These are phyloP conservation scores for Sturmia bella DNA, from an alignment of 2,888 invertebrate species.

Conservation along the genomic window DNA sequence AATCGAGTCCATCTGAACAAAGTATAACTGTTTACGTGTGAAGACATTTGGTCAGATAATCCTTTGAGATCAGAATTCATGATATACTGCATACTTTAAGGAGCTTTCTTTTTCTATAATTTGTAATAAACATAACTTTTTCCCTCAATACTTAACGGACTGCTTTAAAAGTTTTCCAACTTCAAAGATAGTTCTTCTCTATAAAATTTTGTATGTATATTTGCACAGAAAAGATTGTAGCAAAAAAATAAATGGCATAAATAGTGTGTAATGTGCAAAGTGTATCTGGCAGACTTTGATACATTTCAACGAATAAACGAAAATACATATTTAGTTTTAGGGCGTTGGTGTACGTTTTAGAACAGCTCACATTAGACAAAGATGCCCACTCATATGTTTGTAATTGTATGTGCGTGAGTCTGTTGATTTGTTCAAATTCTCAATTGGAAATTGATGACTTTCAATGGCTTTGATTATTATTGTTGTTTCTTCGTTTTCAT, in stretches of 20 bases:
- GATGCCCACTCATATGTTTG: not conserved
- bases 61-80: too few relatives aligned
- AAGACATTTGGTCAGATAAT: too few relatives aligned
- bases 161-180: slow-evolving; percentile 27
- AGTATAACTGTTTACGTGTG: too few relatives aligned
- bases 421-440: slow-evolving; percentile 35
- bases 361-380: too few relatives aligned
- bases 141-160: not conserved
- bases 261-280: not conserved
- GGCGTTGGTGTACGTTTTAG: not conserved
- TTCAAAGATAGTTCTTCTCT: slow-evolving; percentile 3
- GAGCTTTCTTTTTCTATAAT: not conserved
- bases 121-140: slow-evolving; percentile 37
- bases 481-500: slow-evolving; percentile 36
- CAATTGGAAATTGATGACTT: slow-evolving; percentile 72
- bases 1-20: too few relatives aligned
- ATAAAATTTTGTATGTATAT: too few relatives aligned
- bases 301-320: too few relatives aligned
- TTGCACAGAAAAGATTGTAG: too few relatives aligned
- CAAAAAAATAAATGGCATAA: too few relatives aligned
- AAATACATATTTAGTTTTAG: too few relatives aligned
- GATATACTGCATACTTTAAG: slow-evolving; percentile 7
- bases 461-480: slow-evolving; percentile 68
- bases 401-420: not conserved
- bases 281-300: too few relatives aligned